Evolutionary conservation across 1,140 invertebrate species (phyloP).

Genomic region (Papilio glaucus): DNA sequence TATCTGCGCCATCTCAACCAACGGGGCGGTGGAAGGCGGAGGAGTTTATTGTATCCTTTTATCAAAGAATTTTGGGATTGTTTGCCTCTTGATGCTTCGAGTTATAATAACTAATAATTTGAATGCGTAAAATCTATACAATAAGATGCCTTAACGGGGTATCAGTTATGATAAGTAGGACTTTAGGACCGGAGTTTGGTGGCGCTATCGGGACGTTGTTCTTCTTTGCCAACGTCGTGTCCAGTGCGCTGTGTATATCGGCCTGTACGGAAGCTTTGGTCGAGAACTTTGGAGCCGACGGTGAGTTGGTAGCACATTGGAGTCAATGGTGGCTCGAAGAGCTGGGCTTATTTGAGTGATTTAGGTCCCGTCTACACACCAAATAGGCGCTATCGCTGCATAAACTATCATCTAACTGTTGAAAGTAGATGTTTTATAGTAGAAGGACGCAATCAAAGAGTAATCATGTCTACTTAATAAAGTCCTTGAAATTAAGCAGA

Average conservation of each 20-base stretch:
- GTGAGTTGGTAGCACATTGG: no score
- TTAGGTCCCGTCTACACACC: no score
- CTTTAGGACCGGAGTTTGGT: slow-evolving; percentile 97
- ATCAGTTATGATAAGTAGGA: slow-evolving; percentile 97
- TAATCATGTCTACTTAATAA: no score
- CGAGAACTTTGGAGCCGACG: slow-evolving; percentile 96
- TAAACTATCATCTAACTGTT: no score
- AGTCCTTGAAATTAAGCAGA: no score
- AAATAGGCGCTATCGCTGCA: no score
- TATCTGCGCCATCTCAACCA: slow-evolving; percentile 99
- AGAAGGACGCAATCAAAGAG: no score
- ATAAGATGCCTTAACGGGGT: slow-evolving; percentile 44
- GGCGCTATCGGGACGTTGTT: slow-evolving; percentile 98
- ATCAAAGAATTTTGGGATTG: no score
- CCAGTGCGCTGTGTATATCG: slow-evolving; percentile 95
- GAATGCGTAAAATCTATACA: not conserved
- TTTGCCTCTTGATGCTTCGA: no score
- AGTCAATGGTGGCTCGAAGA: no score
- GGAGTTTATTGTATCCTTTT: slow-evolving; percentile 99
- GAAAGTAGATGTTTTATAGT: no score
- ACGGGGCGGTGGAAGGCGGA: slow-evolving; percentile 99
- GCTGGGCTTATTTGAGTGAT: no score
- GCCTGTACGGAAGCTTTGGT: slow-evolving; percentile 98
- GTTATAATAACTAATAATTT: not conserved
- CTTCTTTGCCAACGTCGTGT: slow-evolving; percentile 98